A percentile compares a stretch with the other conserved stretches of the same genome.
These are phyloP conservation scores for Atta cephalotes DNA, from an alignment of 1,140 invertebrate species.

Conservation along the genomic window DNA sequence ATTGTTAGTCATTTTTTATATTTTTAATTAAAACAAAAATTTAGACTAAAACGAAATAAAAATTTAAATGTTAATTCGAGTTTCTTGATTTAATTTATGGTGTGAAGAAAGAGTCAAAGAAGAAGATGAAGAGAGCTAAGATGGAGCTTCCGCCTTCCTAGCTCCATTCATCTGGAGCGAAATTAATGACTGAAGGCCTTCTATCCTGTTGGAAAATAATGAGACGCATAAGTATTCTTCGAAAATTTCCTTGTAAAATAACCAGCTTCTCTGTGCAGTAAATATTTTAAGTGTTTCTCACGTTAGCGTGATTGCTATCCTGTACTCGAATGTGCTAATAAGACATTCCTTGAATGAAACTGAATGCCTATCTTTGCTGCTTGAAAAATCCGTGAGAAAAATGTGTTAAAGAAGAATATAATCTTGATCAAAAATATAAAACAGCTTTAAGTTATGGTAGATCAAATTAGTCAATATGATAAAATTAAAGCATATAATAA, in stretches of 20 bases:
- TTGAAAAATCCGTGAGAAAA: conserved; percentile 14
- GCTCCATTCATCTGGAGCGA: conserved; percentile 33
- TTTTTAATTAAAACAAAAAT: neutral
- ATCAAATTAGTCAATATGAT: neutral
- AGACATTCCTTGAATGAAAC: conserved; percentile 29
- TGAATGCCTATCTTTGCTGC: neutral
- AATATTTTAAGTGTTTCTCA: conserved; percentile 44
- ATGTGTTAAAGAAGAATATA: neutral
- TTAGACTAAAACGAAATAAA: neutral
- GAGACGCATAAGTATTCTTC: conserved; percentile 42
- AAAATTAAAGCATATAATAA: neutral
- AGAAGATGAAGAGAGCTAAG: no score
- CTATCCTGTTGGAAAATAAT: conserved; percentile 28
- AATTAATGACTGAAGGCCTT: conserved; percentile 33
- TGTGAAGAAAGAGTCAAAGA: neutral
- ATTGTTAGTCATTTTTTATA: neutral
- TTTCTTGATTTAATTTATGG: neutral
- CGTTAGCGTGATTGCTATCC: conserved; percentile 36
- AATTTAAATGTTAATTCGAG: neutral
- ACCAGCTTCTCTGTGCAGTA: conserved; percentile 12
- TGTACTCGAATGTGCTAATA: conserved; percentile 10
- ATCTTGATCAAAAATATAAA: neutral
- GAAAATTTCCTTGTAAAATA: conserved; percentile 53
- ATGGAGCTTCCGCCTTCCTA: conserved; percentile 13
- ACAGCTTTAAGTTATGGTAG: neutral